A percentile compares a stretch with the other conserved stretches of the same genome.
phyloP scores from a whole-genome alignment of 2,888 invertebrate species.

The Yponomeuta sedellus region DNA sequence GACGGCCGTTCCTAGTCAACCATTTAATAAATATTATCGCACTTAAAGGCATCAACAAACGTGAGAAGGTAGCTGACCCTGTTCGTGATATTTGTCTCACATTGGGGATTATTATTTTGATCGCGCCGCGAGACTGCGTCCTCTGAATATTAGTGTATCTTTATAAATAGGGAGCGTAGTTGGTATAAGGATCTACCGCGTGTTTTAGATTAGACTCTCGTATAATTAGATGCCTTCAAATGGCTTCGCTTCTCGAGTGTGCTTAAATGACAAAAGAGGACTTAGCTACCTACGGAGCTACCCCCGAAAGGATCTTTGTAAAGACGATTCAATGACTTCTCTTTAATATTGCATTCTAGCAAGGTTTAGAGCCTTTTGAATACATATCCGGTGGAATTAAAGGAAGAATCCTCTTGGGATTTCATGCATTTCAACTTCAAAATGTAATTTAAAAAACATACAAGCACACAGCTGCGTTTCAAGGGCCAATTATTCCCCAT shows the following conservation, averaged over 20 bases:
- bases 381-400: constrained; percentile 56
- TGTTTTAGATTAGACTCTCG: constrained; percentile 42
- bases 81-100: constrained; percentile 73
- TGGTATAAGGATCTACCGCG: constrained; percentile 43
- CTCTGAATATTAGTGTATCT: neutral
- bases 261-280: constrained; percentile 64
- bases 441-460: constrained; percentile 5
- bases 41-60: constrained; percentile 72
- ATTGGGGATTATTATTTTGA: constrained; percentile 66
- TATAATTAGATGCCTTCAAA: constrained; percentile 57
- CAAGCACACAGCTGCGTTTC: constrained; percentile 4
- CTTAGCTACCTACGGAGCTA: constrained; percentile 41
- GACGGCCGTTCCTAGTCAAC: constrained; percentile 63
- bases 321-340: constrained; percentile 57
- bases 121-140: constrained; percentile 34
- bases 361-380: constrained; percentile 50
- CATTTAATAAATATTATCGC: constrained; percentile 76
- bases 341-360: constrained; percentile 39
- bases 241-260: constrained; percentile 54
- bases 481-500: neutral
- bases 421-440: constrained; percentile 32
- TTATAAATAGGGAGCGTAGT: constrained; percentile 53
- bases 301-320: constrained; percentile 51
- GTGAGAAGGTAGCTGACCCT: constrained; percentile 74
- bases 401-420: constrained; percentile 36